These are phyloP conservation scores for Spheniscus mendiculus DNA, from an alignment of 2,113 vertebrate genomes.

Conservation along the genomic window DNA sequence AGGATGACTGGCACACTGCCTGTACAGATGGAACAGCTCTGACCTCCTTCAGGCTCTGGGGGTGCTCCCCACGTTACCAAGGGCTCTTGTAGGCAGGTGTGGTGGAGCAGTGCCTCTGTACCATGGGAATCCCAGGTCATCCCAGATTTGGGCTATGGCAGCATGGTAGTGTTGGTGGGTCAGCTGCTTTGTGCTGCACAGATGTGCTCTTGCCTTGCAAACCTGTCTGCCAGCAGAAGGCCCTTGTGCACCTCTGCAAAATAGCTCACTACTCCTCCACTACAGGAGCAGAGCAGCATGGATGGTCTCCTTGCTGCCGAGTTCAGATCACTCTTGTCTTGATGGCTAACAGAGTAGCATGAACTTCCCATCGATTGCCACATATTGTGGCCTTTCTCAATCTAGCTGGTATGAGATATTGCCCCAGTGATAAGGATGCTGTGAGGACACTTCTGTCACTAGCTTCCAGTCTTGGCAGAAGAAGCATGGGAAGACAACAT, in stretches of 20 bases:
- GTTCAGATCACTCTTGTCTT: background rate
- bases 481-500: background rate
- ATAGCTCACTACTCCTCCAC: background rate
- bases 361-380: background rate
- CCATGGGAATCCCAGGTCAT: background rate
- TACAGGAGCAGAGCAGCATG: background rate
- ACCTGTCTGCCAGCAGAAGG: background rate
- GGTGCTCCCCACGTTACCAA: background rate
- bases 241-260: background rate
- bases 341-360: background rate
- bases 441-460: background rate
- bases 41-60: background rate
- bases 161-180: background rate
- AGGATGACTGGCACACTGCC: background rate
- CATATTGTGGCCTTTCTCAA: fast-evolving
- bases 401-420: background rate
- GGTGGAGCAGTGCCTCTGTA: background rate
- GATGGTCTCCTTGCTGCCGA: background rate
- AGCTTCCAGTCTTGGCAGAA: background rate
- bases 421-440: background rate
- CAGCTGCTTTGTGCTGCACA: background rate
- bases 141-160: background rate
- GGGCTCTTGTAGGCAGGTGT: background rate
- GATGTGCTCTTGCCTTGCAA: background rate
- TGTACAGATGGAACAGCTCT: background rate